These are phyloP conservation scores for Callipepla californica DNA, from an alignment of 2,113 vertebrate species.

Conservation along the genomic window DNA sequence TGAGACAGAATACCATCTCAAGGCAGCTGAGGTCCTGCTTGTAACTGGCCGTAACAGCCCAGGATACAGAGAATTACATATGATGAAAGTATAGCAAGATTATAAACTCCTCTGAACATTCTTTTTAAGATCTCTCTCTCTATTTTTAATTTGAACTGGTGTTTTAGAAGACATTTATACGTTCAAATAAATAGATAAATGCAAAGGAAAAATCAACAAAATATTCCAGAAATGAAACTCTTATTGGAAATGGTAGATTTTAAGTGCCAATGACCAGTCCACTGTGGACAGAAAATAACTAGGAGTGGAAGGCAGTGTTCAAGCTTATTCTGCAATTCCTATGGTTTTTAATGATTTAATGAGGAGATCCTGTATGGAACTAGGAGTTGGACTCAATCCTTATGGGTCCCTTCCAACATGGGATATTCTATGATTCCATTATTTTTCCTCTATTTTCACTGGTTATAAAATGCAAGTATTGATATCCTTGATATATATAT, in stretches of 20 bases:
- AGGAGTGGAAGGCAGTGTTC: not conserved
- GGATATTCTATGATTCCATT: no score
- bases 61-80: not conserved
- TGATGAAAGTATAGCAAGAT: not conserved
- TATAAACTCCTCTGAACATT: not conserved
- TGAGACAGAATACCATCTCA: not conserved
- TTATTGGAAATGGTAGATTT: accelerated
- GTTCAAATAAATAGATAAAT: not conserved
- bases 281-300: not conserved
- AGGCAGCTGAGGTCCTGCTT: not conserved
- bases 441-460: not conserved
- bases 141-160: not conserved
- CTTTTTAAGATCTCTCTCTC: not conserved
- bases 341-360: not conserved
- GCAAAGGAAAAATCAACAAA: not conserved
- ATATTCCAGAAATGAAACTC: not conserved
- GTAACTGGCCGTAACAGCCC: accelerated
- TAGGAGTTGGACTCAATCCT: no score
- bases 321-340: not conserved
- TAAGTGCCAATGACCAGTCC: not conserved
- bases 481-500: not conserved
- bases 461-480: not conserved
- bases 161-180: not conserved
- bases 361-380: no score
- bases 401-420: no score